Base-by-base conservation (phyloP, 2,888 invertebrate species). In the Tachina lurida region DNA sequence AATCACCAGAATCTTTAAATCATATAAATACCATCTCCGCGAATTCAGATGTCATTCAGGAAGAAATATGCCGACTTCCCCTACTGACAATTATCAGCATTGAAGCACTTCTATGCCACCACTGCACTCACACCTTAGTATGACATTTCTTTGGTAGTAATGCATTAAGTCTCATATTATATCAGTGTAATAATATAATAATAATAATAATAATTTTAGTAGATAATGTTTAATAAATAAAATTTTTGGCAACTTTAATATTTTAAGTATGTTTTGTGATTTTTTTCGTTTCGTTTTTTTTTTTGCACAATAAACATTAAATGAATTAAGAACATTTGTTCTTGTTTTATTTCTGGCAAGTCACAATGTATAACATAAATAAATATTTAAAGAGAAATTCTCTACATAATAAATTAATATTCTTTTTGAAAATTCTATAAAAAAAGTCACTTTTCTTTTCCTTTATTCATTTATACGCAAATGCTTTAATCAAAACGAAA, bases 171-270 rank as follows among this genome's bases (percentile, higher is more conserved):
- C 7, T 7, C 7, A 31, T 31, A 31, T 31, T 31, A 31, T 31
- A 31, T 7, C 31, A 31, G 31, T 31, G 31, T 31, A 31, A 31
- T 31, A 31, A 31, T 31, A 31, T n/a, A n/a, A n/a, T n/a, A n/a
- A n/a, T n/a, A n/a, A n/a, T n/a, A n/a, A n/a, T n/a, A n/a, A n/a
- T n/a, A 17, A 52, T n/a, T 31, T 31, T 7, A 31, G 31, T 7
- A 31, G 31, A 31, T 31, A 31, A 31, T 31, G 31, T 31, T 5
- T 31, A 31, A 31, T 5, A 31, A 31, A 31, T 8, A 49, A 15
- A 54, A 54, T 65, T 67, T 79, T 77, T 77, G 77, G 68, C 49
- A 52, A 60, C 49, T 60, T 52, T 68, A 43, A 49, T 52, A 41
- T 52, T 49, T 77, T 41, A 7, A 31, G 31, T 31, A 31, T 31